Conservation (phyloP, 2,797 vertebrate species). For the Enteromius anoplus region DNA sequence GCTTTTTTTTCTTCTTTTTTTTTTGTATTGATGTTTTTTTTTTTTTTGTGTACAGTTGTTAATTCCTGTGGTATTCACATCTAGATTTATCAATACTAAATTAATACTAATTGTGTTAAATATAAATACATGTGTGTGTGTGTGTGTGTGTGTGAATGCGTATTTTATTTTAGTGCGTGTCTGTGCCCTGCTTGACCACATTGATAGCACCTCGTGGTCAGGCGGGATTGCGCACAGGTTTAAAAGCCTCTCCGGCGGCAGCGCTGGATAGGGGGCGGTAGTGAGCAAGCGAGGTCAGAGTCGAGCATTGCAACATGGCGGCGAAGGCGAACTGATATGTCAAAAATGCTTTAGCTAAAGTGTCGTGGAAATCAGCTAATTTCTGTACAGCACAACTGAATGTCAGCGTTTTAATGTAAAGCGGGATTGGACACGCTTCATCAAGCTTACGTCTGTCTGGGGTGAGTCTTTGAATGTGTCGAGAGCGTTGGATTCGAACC, state of each 20-base stretch:
- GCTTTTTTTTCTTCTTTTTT: too few species aligned
- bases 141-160: too few species aligned
- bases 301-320: slow-evolving; percentile 54
- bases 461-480: neutral
- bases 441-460: neutral
- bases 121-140: too few species aligned
- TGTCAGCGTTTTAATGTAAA: neutral
- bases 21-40: too few species aligned
- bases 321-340: slow-evolving; percentile 23
- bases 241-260: neutral
- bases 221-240: neutral
- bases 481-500: slow-evolving; percentile 49
- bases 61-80: too few species aligned
- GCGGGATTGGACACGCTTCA: too few species aligned
- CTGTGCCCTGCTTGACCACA: neutral
- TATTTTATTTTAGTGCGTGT: neutral
- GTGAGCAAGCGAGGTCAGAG: slow-evolving; percentile 22
- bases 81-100: too few species aligned
- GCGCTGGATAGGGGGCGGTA: slow-evolving; percentile 47
- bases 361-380: neutral
- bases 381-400: neutral
- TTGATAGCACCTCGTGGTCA: slow-evolving; percentile 42
- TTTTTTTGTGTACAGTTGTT: too few species aligned
- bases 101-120: too few species aligned
- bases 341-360: neutral